Percentiles rank a stretch among this genome's conserved stretches.
These are phyloP conservation scores for Gymnorhina tibicen DNA, from an alignment of 2,113 vertebrate species.

Conservation along the genomic window DNA sequence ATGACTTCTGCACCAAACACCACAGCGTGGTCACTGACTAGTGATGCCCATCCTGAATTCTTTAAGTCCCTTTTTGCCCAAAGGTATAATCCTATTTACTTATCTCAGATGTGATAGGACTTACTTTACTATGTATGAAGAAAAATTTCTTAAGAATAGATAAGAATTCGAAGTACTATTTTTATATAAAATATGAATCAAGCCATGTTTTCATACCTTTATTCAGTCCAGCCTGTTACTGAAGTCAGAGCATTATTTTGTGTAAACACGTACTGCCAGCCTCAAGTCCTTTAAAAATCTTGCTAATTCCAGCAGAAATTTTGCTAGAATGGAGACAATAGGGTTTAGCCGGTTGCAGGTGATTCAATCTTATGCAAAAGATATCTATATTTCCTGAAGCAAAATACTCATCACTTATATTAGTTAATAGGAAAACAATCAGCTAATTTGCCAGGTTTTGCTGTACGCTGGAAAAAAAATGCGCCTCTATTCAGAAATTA, in stretches of 20 bases:
- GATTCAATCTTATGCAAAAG: background rate
- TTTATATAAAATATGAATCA: background rate
- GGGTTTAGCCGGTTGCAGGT: background rate
- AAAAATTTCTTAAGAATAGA: background rate
- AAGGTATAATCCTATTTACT: background rate
- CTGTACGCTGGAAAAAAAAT: background rate
- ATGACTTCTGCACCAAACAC: background rate
- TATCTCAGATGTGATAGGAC: background rate
- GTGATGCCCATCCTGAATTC: background rate
- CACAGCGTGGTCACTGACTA: background rate
- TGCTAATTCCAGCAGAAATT: background rate
- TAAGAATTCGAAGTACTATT: background rate
- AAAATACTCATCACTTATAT: background rate
- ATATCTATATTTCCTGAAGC: constrained; percentile 8
- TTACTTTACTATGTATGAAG: background rate
- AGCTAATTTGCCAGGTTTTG: background rate
- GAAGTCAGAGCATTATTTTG: background rate
- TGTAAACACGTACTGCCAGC: background rate
- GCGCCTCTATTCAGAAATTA: background rate
- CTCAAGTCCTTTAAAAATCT: background rate
- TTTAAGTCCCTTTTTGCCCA: background rate
- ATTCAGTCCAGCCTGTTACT: background rate
- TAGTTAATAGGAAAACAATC: background rate
- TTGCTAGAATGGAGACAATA: background rate
- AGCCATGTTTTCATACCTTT: background rate